Conservation (phyloP, 2,797 vertebrate genomes). For the Falco biarmicus region DNA sequence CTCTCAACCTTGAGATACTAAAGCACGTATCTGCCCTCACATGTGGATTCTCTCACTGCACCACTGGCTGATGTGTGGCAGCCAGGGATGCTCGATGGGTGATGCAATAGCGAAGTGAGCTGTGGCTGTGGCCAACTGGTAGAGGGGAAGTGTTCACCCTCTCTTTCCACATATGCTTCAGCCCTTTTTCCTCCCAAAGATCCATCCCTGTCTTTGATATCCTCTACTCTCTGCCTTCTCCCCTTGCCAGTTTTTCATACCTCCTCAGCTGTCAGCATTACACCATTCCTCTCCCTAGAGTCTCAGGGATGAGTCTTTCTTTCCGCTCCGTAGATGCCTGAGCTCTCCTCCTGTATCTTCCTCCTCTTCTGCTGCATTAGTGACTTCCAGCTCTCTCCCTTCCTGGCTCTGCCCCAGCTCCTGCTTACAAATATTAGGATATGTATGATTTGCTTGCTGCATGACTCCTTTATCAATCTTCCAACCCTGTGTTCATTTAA, state of each 20-base stretch:
- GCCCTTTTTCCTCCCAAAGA: neutral
- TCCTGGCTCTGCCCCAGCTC: slow-evolving; percentile 14
- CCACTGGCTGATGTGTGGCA: neutral
- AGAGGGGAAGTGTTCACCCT: neutral
- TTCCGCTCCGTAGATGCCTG: neutral
- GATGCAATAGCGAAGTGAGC: rapidly evolving
- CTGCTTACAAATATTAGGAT: slow-evolving; percentile 50
- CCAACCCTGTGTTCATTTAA: slow-evolving; percentile 27
- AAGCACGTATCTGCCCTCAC: neutral
- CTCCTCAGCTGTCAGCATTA: neutral
- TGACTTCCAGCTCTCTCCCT: neutral
- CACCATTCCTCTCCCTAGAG: neutral
- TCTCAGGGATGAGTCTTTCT: neutral
- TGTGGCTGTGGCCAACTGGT: neutral
- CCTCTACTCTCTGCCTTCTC: neutral
- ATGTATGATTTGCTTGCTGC: slow-evolving; percentile 47
- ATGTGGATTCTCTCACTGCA: neutral
- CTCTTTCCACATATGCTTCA: neutral
- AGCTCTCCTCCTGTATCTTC: neutral
- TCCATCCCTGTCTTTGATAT: neutral
- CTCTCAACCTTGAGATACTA: neutral
- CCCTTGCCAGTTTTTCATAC: neutral
- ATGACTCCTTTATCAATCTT: slow-evolving; percentile 55
- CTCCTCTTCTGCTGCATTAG: neutral
- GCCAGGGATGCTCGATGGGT: neutral